phyloP scores from a whole-genome alignment of 2,113 vertebrate genomes.

The Anoura caudifer region DNA sequence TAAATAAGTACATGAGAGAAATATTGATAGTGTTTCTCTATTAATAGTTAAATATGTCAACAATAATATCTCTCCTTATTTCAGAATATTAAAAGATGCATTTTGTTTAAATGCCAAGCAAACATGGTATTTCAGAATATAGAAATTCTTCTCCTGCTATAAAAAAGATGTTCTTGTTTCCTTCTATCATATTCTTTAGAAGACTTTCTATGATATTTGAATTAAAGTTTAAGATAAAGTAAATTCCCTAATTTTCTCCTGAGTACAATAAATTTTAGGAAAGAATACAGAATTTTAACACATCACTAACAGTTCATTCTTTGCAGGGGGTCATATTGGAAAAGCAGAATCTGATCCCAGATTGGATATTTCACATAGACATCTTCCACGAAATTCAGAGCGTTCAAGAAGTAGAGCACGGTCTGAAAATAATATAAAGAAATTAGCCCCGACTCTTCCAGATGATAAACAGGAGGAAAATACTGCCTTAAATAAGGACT shows the following conservation, averaged over 20 bases:
- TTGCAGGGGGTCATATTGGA: constrained; percentile 71
- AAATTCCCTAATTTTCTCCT: constrained; percentile 11
- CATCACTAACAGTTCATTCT: constrained; percentile 40
- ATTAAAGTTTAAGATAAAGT: constrained; percentile 36
- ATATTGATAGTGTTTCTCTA: not conserved
- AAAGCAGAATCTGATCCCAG: constrained; percentile 84
- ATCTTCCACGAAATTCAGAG: constrained; percentile 79
- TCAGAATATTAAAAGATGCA: constrained; percentile 22
- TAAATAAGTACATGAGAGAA: not conserved
- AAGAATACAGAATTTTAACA: not conserved
- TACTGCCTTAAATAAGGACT: constrained; percentile 81
- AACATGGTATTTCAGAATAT: not conserved
- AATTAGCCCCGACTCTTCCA: constrained; percentile 68
- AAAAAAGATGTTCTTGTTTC: not conserved
- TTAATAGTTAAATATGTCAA: constrained; percentile 23
- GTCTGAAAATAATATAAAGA: constrained; percentile 78
- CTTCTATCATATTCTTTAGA: not conserved
- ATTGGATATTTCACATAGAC: constrained; percentile 75
- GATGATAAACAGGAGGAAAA: constrained; percentile 73
- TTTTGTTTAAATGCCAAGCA: not conserved
- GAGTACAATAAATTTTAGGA: not conserved
- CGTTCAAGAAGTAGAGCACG: constrained; percentile 76
- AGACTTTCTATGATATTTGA: constrained; percentile 6
- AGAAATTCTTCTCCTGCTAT: not conserved
- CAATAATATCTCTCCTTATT: not conserved